Evolutionary conservation across 2,888 invertebrate genomes (phyloP), one percentile per base, ranked within the genome.

Genomic region (Chrysolina oricalcia): DNA sequence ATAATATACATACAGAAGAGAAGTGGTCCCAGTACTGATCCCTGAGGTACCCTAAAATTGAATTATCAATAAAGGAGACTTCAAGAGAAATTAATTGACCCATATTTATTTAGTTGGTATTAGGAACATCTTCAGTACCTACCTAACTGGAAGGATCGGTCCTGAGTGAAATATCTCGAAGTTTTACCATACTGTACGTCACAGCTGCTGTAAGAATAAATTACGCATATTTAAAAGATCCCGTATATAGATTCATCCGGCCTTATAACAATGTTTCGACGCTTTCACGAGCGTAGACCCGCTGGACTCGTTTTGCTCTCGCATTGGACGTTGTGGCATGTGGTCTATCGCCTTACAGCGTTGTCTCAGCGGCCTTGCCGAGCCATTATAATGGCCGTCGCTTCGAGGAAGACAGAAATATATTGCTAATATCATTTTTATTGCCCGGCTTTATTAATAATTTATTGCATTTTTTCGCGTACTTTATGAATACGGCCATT

Each of bases 341-440:
- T 73, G 74, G 76, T 70, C 72, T 72, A 27, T 69, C 73, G 70
- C 72, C 64, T 56, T 67, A 70, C 66, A 67, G 43, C 72, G 67
- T 67, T 70, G 73, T 64, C 65, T 69, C 50, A 63, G 73, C 46
- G 77, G 74, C 77, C 79, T 78, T 79, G 77, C 74, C 67, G 64
- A 66, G 65, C 73, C 72, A 74, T 77, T 79, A 72, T 77, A 76
- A 79, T 79, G 72, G 77, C 72, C 65, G 75, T 76, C 63, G 77
- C 73, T 79, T 79, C 76, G 74, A 76, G 76, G 79, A 79, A 79
- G 77, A 64, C 73, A 73, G 70, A 70, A 67, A 78, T 75, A 71
- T 73, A 76, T 76, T 73, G 76, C 78, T 73, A 73, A 78, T 78
- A 75, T 70, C 64, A 77, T 78, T 78, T 76, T 78, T 78, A 74